Base-by-base conservation (phyloP, 2,888 invertebrate species). In the Poecilus cupreus region DNA sequence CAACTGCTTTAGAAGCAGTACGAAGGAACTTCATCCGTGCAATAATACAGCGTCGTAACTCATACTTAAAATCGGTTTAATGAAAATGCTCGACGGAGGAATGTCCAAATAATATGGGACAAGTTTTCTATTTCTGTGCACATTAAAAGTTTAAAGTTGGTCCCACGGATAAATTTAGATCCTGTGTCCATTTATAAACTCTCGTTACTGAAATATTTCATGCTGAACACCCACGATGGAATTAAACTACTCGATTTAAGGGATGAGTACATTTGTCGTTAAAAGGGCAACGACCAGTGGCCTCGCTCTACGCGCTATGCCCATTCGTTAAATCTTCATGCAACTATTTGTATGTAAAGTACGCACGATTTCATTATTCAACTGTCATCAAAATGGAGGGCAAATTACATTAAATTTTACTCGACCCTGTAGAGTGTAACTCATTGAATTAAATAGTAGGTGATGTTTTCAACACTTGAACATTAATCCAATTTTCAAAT, bases 291-390 rank as follows among this genome's bases (percentile, higher is more conserved):
- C 60, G 60, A 60, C 60, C 60, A 54, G 60, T 26, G 11, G 43
- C n/a, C 6, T 32, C 32, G 32, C 32, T 32, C 4, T 32, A 32
- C 32, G 32, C 32, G 5, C 4, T 32, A 32, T 32, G 4, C 32
- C 13, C n/a, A 26, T 22, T 24, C 60, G 60, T 60, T 60, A 60
- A 60, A 60, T 60, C 60, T 24, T 60, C 60, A 60, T 60, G 60
- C 3, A 60, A 60, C 60, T 60, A 60, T 60, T 60, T 60, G 60
- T 60, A 60, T 60, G 60, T 60, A 60, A 60, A 60, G 60, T 60
- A 24, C 22, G 60, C 26, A n/a, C 60, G 60, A 60, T 60, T 60
- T 60, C 60, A 60, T 60, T 60, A 60, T 60, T 60, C 60, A 60
- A 60, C 60, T 60, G 26, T 60, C 60, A 60, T 60, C 60, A 60